phyloP scores from a whole-genome alignment of 1,140 invertebrate genomes.

The Lanistes nyassanus region DNA sequence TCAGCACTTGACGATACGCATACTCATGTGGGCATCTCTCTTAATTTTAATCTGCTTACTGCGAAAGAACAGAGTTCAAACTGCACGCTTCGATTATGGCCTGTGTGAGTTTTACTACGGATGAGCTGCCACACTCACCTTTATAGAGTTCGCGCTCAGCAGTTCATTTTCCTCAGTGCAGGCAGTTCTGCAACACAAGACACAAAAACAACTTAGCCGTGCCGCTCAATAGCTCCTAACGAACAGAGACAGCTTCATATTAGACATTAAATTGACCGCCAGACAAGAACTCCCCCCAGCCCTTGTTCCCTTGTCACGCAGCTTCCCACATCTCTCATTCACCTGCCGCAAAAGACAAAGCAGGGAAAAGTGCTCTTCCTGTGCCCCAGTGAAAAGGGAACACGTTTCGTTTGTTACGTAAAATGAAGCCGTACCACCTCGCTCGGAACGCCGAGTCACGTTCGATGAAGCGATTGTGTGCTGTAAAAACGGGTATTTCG shows the following conservation, averaged over 20 bases:
- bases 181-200: conserved; percentile 24
- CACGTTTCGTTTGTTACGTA: neutral
- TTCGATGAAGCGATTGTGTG: no score
- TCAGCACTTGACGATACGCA: no score
- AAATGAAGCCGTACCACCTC: neutral
- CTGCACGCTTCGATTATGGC: no score
- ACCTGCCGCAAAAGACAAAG: neutral
- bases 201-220: neutral
- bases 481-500: no score
- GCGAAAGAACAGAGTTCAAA: neutral
- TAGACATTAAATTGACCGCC: neutral
- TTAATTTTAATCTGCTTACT: neutral
- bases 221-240: neutral
- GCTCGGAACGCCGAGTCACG: no score
- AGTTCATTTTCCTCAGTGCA: conserved; percentile 28
- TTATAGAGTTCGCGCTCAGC: conserved; percentile 25
- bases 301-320: no score
- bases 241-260: neutral
- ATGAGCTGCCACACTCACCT: conserved; percentile 11
- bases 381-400: no score
- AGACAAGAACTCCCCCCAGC: neutral
- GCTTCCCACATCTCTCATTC: neutral
- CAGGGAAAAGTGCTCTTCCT: no score
- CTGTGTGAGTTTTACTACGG: no score
- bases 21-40: neutral